These are phyloP conservation scores for Sturnira hondurensis DNA, from an alignment of 2,113 vertebrate species.

Conservation along the genomic window DNA sequence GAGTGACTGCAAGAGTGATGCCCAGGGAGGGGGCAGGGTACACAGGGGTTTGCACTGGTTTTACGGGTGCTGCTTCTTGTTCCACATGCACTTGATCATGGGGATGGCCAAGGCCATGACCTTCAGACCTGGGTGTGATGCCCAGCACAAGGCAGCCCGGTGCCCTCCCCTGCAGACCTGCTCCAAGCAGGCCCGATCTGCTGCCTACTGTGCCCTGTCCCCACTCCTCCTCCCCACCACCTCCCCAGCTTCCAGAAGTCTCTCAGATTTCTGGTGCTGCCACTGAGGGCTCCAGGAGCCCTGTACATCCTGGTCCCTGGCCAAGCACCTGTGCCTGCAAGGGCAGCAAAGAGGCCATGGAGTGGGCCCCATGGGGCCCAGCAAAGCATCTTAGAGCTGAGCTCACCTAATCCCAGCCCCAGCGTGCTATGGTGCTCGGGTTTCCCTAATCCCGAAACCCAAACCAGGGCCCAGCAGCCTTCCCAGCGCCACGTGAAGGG, in stretches of 20 bases:
- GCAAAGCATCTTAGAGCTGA: constrained; percentile 82
- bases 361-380: constrained; percentile 81
- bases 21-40: not conserved
- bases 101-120: not conserved
- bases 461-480: constrained; percentile 88
- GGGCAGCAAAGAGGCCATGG: constrained; percentile 67
- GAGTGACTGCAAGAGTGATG: not conserved
- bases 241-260: not conserved
- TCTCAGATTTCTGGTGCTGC: constrained; percentile 20
- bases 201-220: not conserved
- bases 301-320: constrained; percentile 76
- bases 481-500: constrained; percentile 83
- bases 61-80: not conserved
- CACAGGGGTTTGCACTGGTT: not conserved
- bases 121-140: not conserved
- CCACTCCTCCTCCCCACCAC: not conserved
- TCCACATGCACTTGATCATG: not conserved
- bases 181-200: not conserved
- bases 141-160: not conserved
- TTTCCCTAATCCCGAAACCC: constrained; percentile 98
- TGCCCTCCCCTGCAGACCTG: not conserved
- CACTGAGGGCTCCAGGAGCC: constrained; percentile 58
- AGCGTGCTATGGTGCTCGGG: constrained; percentile 94
- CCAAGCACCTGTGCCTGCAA: constrained; percentile 85
- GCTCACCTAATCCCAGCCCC: constrained; percentile 90